Base-by-base conservation (phyloP, 2,888 invertebrate genomes). In the Arctia plantaginis region DNA sequence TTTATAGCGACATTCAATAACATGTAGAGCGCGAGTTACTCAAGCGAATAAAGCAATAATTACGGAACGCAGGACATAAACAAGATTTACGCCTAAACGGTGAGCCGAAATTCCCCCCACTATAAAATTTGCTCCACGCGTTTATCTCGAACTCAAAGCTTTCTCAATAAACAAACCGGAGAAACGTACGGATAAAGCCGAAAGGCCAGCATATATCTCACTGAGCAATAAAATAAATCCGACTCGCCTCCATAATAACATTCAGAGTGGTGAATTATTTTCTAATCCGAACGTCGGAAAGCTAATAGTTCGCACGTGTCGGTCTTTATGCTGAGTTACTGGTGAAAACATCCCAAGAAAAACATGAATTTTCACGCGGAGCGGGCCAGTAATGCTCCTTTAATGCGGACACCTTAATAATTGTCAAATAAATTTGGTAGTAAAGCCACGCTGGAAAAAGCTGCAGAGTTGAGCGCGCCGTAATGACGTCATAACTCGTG, bases 271-370 rank as follows among this genome's bases (percentile, higher is more conserved):
- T 95, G 95, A 95, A 95, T 95, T 95, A 95, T 95, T 95, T 95
- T 95, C 94, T 95, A 95, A 95, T 95, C 95, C 94, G 87, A 83
- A 78, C 88, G 91, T 87, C 91, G 92, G 93, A 92, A 91, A 92
- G 94, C 95, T 95, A 95, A 95, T 95, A 95, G 95, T 95, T 94
- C 90, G 94, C 95, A 95, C 95, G 95, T 95, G 95, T 92, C 90
- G 91, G 91, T 90, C 88, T 92, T 91, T 90, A 90, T 87, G 83
- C 92, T 94, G 94, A 95, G 89, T 93, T 94, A 95, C 89, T 88
- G 87, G 86, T 87, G 93, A 91, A 93, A 93, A 93, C 94, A 93
- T 92, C 93, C 93, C 91, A 93, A 94, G 94, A 92, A 95, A 95
- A 95, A 95, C 95, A 95, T 92, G 93, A 92, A 92, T 94, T 94